phyloP scores from a whole-genome alignment of 2,888 invertebrate genomes.

The Cataglyphis altisquamis region DNA sequence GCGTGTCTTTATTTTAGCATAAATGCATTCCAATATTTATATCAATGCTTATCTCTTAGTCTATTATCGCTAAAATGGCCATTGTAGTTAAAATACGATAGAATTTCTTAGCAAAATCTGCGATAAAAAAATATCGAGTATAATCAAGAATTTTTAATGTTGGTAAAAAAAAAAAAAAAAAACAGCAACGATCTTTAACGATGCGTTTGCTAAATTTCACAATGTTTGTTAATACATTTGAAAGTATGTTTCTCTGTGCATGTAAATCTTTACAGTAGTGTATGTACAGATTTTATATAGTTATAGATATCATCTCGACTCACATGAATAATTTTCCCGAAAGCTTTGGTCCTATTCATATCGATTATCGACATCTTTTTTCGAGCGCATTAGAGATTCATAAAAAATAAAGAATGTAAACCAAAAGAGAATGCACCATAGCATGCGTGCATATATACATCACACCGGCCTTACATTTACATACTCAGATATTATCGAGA shows the following conservation, averaged over 20 bases:
- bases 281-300: slow-evolving; percentile 5
- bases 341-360: not conserved
- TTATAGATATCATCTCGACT: slow-evolving; percentile 8
- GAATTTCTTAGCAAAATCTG: not conserved
- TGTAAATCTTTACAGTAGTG: not conserved
- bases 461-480: slow-evolving; percentile 36
- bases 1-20: slow-evolving; percentile 17
- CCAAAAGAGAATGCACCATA: slow-evolving; percentile 57
- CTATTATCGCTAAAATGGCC: not conserved
- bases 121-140: slow-evolving; percentile 6
- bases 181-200: not conserved
- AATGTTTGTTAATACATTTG: not conserved
- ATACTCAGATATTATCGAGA: slow-evolving; percentile 22
- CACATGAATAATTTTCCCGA: slow-evolving; percentile 14
- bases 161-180: not conserved
- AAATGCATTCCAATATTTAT: slow-evolving; percentile 5
- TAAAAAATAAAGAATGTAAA: not conserved
- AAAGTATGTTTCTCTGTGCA: slow-evolving; percentile 6
- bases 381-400: not conserved
- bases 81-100: slow-evolving; percentile 5
- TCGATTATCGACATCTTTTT: not conserved
- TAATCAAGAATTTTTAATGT: not conserved
- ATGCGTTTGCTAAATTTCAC: slow-evolving; percentile 3
- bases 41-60: not conserved
- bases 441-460: slow-evolving; percentile 59